Evolutionary conservation across 2,113 vertebrate species (phyloP), one percentile per base, ranked within the genome.

Genomic region (Potamarius usumacintae): DNA sequence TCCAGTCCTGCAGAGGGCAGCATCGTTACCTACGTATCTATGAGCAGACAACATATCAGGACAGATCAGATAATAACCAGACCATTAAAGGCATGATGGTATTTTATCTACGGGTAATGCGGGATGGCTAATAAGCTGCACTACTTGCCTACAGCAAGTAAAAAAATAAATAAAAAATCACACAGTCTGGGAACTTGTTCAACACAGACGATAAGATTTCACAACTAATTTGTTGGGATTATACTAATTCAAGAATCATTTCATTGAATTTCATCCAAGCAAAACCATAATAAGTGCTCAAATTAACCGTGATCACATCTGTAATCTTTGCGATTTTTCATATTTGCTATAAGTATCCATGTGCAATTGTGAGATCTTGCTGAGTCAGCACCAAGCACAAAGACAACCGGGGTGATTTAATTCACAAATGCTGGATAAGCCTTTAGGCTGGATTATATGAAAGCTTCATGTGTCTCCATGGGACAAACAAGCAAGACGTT

Each of bases 11-110:
- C 84, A 91, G 93, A 88, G 69, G 90, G 91, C 90, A 89, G 88
- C 86, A 87, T 87, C 88, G 88, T 91, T 94, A 95, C 91, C 94
- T 94, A 89, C 87, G 92, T 86, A 96, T 95, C 94, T 95, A 94
- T 86, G 77, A 27, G 81, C 77, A 87, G 42, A 88, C 55, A 84
- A 94, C 88, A 94, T 85, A 90, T 80, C 82, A 86, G 57, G 34
- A 58, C 85, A 94, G 90, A 94, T 91, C 89, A 82, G 57, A 85
- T 82, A 50, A 74, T 18, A 76, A 53, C 74, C 52, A 3, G 14
- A 8, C 71, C 86, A 27, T 50, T 7, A 86, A 67, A 57, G 65
- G 27, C 60, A 42, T 69, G 53, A 34, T 55, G 27, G 65, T 53
- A 55, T 67, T 57, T 55, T 25, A 48, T 11, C 10, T 62, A 42